Evolutionary conservation across 2,113 vertebrate species (phyloP).

Genomic region (Chaetodon auriga): DNA sequence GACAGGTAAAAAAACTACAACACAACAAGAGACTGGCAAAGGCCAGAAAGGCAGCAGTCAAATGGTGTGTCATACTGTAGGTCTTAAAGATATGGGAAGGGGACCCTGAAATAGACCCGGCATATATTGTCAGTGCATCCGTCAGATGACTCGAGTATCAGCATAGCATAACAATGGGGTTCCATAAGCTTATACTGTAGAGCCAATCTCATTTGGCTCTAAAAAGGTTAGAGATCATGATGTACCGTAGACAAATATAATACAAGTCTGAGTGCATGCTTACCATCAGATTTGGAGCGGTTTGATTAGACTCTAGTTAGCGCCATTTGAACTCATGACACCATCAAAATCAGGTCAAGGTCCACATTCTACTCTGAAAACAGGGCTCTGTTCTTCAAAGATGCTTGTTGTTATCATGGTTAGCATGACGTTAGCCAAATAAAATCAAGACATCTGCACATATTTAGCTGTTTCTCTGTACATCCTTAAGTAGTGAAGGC

Average conservation of each 20-base stretch:
- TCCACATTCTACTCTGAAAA: neutral
- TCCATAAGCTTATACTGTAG: conserved; percentile 11
- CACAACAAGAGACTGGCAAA: neutral
- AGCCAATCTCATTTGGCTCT: conserved; percentile 8
- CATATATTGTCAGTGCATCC: conserved; percentile 18
- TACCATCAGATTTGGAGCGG: neutral
- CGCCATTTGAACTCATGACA: neutral
- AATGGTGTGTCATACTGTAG: conserved; percentile 4
- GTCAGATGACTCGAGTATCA: conserved; percentile 33
- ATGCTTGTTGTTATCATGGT: neutral
- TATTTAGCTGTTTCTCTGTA: neutral
- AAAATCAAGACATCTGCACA: neutral
- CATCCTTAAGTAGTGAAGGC: too few species aligned
- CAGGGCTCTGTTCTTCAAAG: neutral
- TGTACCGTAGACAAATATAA: neutral
- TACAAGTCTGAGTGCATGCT: neutral
- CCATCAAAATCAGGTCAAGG: neutral
- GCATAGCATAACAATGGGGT: conserved; percentile 37
- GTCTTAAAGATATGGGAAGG: conserved; percentile 20
- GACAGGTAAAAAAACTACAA: neutral
- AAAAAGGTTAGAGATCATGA: conserved; percentile 6
- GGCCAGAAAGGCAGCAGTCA: conserved; percentile 24
- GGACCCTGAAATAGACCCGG: conserved; percentile 25
- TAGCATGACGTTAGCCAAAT: neutral
- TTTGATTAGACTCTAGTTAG: neutral